These are phyloP conservation scores for Rhinopomastus cyanomelas DNA, from an alignment of 2,113 vertebrate genomes.

Conservation along the genomic window DNA sequence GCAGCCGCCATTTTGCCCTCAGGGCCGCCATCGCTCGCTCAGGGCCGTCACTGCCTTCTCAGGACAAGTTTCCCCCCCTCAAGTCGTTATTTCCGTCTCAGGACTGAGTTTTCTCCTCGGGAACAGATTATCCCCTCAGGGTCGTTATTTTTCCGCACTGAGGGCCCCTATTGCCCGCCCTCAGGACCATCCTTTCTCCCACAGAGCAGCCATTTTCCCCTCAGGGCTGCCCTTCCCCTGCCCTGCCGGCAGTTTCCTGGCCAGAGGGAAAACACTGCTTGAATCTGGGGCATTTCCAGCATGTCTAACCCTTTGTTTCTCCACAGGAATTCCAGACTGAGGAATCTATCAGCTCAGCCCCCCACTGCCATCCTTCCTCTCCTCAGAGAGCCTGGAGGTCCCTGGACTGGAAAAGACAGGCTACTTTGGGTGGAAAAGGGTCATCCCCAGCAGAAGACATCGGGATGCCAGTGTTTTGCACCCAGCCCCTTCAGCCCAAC, in stretches of 20 bases:
- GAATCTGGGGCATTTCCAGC: fast-evolving
- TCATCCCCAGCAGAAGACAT: background rate
- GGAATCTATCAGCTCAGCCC: no score
- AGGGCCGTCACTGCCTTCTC: no score
- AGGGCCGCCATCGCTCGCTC: background rate
- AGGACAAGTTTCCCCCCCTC: no score
- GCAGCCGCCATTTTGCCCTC: no score
- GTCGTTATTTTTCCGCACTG: background rate
- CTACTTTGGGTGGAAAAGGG: background rate
- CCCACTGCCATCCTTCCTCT: background rate
- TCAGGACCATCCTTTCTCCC: background rate
- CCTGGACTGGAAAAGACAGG: fast-evolving
- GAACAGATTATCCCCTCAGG: no score
- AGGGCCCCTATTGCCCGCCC: no score
- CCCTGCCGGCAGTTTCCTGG: fast-evolving
- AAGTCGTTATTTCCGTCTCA: no score
- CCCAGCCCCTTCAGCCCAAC: background rate
- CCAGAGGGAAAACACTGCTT: fast-evolving
- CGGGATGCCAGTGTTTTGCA: background rate
- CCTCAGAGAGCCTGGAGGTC: background rate
- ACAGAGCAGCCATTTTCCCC: background rate
- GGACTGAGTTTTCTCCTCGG: no score
- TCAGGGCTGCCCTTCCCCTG: background rate
- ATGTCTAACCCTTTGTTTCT: background rate
- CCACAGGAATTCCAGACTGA: background rate